phyloP scores from a whole-genome alignment of 2,888 invertebrate genomes.

The Emmelina monodactyla region DNA sequence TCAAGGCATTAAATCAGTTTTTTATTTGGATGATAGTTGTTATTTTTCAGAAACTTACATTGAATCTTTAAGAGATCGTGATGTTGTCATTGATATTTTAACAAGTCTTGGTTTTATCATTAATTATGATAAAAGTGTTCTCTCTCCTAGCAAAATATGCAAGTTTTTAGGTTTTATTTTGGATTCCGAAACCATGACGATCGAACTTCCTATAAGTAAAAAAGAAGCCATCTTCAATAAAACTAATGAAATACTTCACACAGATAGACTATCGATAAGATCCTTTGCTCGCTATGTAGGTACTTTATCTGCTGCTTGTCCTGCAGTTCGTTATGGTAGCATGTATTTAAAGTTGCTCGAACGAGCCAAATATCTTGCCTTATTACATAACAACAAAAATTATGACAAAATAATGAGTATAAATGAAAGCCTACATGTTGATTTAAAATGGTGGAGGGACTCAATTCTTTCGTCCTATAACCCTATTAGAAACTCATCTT shows the following conservation, averaged over 20 bases:
- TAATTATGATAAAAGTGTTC: background rate
- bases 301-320: background rate
- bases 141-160: background rate
- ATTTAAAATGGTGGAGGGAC: background rate
- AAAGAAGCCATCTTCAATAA: too few relatives aligned
- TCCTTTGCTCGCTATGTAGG: background rate
- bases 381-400: background rate
- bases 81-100: too few relatives aligned
- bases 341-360: background rate
- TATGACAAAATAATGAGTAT: background rate
- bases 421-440: background rate
- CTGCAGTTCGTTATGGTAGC: conserved; percentile 1
- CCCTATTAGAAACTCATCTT: background rate
- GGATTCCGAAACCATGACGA: background rate
- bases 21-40: background rate
- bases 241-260: background rate
- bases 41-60: background rate
- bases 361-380: background rate
- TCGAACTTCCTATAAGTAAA: background rate
- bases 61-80: background rate
- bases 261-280: background rate
- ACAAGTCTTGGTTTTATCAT: background rate
- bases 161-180: background rate
- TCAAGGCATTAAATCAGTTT: background rate
- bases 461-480: background rate